Base-by-base conservation (phyloP, 2,797 vertebrate species). In the Steatocranus sp. region DNA sequence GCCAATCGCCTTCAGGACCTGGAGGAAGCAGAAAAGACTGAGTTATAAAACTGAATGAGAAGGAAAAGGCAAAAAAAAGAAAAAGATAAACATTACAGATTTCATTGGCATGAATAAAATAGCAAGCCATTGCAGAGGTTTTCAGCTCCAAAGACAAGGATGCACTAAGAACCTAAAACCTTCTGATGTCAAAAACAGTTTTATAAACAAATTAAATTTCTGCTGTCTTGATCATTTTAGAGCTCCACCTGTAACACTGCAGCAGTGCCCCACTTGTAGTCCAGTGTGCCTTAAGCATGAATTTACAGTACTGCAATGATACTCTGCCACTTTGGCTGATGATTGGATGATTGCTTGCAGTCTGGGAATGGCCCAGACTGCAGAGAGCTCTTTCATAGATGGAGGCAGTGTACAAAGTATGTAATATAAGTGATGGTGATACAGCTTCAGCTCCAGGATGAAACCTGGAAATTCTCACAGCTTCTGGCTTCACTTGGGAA, bases 1-100 rank as follows among this genome's bases (percentile, higher is more conserved):
- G 43, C 99, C 98, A 41, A 99, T 99, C 2, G 99, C 98, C 93
- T 99, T 99, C 30, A 99, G 95, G 85, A 99, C 98, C 99, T 99
- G 81, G 12, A 53, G 27, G 43, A 50, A 76, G 15, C 18, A 11
- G 2, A 43, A 68, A 11, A 77, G 18, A 18, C 2, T 34, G 8
- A 27, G 1, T 12, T 23, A 41, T 4, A 81, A 15, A 41, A 10
- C 6, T 41, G 2, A 30, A 27, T 6, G 38, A 50, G n/a, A 25
- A 61, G 32, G 32, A 61, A 43, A 68, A 25, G 36, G 30, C 6
- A 41, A 66, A 14, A 66, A 20, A 1, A 43, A 3, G 4, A 34
- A 58, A 38, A 1, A 73, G 5, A 8, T 3, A 61, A 61, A 34
- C 30, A 61, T 61, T 34, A 61, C 30, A 61, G 56, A 5, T n/a